Conservation (phyloP, 2,113 vertebrate species). For the Arizona elegans region DNA sequence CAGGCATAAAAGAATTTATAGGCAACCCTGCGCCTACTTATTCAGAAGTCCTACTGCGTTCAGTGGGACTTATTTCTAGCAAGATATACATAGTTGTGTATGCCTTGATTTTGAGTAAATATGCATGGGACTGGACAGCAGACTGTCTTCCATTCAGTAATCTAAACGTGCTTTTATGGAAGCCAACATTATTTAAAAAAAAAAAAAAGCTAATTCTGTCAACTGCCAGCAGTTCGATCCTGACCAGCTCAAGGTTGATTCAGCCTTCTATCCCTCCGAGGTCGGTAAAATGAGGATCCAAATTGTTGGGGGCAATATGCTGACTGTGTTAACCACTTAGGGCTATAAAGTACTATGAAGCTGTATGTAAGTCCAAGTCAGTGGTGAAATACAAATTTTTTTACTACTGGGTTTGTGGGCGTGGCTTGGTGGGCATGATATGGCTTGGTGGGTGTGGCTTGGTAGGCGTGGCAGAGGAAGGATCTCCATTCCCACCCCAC, state of each 20-base stretch:
- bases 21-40: background rate
- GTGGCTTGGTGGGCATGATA: too few species aligned
- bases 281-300: background rate
- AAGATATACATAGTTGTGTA: background rate
- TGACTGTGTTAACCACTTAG: background rate
- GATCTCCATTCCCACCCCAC: too few species aligned
- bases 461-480: too few species aligned
- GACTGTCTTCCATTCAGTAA: background rate
- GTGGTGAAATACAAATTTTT: too few species aligned
- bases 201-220: background rate
- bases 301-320: background rate
- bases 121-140: background rate
- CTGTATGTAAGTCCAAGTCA: background rate
- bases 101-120: background rate
- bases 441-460: too few species aligned
- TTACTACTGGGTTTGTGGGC: too few species aligned
- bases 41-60: background rate
- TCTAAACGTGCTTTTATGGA: background rate
- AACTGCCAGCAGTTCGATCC: background rate
- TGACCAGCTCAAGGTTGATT: background rate
- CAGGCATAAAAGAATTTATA: background rate
- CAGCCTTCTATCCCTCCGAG: background rate
- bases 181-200: background rate
- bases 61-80: background rate
- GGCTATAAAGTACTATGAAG: background rate